These are phyloP conservation scores for Aphis craccivora DNA, from an alignment of 1,140 invertebrate genomes.

Conservation along the genomic window DNA sequence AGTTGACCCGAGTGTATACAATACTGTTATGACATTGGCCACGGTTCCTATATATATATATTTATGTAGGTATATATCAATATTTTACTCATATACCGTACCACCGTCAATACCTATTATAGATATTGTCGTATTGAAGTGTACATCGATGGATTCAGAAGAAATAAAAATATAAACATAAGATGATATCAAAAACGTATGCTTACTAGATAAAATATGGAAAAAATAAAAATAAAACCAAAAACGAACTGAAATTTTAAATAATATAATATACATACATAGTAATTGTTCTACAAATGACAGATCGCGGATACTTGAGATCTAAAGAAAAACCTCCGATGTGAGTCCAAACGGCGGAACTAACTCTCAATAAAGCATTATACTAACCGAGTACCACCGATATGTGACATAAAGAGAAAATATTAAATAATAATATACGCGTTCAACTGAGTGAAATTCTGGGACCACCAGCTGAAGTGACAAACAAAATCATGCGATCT, in stretches of 20 bases:
- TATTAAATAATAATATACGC: not conserved
- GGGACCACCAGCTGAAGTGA: not conserved
- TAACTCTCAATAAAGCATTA: not conserved
- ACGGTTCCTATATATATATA: not conserved
- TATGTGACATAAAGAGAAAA: not conserved
- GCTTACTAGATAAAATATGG: not conserved
- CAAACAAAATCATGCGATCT: not conserved
- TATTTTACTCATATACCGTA: not conserved
- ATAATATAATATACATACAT: no score
- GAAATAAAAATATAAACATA: not conserved
- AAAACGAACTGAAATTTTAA: not conserved
- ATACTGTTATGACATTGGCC: not conserved
- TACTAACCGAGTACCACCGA: not conserved
- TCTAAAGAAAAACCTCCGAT: not conserved
- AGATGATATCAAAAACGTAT: not conserved
- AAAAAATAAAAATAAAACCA: not conserved
- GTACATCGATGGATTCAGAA: not conserved
- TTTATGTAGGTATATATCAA: not conserved
- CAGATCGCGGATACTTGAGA: not conserved
- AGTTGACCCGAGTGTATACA: not conserved
- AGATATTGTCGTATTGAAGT: not conserved
- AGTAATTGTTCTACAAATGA: not conserved
- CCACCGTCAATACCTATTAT: not conserved
- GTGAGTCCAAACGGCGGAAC: not conserved
- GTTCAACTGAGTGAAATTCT: not conserved